Evolutionary conservation across 2,797 vertebrate genomes (phyloP), one percentile per base, ranked within the genome.

Genomic region (Chaetodon trifasciatus): DNA sequence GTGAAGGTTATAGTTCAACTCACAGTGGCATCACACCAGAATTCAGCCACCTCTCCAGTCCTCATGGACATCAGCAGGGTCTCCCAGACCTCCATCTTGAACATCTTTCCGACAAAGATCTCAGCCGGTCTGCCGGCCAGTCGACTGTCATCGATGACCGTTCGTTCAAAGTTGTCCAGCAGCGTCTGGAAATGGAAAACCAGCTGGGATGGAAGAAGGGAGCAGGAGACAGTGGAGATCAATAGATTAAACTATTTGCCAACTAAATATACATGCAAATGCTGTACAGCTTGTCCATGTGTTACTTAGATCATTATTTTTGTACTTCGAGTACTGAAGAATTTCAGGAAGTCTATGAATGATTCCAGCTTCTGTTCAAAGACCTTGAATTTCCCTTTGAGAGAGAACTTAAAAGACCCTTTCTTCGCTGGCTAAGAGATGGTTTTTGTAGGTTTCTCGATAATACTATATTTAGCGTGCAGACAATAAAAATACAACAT

Each of bases 11-110:
- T 28, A 8, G 21, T 79, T 73, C 23, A 76, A 97, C 97, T 97
- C 92, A 98, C 97, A 1, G 92, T 65, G 32, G 95, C 78, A 0
- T 97, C 97, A 0, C 97, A 98, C 97, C 97, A 97, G 92, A 98
- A 98, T 90, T 98, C 97, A 0, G 97, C 96, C 93, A 98, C 97
- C 83, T 98, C 97, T 32, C 96, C 96, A 0, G 93, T 63, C 90
- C 96, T 95, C 97, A 98, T 98, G 84, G 97, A 97, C 6, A 78
- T 96, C 69, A 98, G 92, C 86, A 97, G 92, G 0, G 92, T 95
- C 93, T 97, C 97, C 97, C 97, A 98, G 53, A 97, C 95, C 85
- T 97, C 97, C 90, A 98, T 92, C 93, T 97, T 97, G 93, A 98
- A 97, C 97, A 97, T 96, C 90, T 97, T 98, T 81, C 96, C 97